Evolutionary conservation across 2,113 vertebrate genomes (phyloP).

Genomic region (Eurypyga helias): DNA sequence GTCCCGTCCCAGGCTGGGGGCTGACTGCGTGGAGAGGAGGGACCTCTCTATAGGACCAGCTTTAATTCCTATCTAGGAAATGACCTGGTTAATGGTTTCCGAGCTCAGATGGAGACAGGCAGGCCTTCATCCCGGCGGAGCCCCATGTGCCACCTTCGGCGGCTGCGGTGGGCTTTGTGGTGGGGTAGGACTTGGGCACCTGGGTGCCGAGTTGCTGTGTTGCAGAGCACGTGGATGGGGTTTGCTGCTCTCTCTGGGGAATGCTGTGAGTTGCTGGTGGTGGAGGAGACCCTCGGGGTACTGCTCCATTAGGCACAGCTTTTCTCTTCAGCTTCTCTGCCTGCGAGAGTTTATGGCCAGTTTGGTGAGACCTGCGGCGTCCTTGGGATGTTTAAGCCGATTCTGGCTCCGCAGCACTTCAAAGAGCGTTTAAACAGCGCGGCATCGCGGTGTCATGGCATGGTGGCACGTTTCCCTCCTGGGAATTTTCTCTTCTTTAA

Average conservation of each 20-base stretch:
- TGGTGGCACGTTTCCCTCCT: fast-evolving
- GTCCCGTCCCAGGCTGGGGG: neutral
- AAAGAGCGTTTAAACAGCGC: fast-evolving
- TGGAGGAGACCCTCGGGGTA: neutral
- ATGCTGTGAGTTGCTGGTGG: fast-evolving
- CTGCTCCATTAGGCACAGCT: fast-evolving
- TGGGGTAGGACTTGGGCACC: too few relatives aligned
- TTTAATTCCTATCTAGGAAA: neutral
- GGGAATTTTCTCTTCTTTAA: neutral
- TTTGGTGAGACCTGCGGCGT: neutral
- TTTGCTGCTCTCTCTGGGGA: neutral
- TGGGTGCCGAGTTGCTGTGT: fast-evolving
- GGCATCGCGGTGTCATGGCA: fast-evolving
- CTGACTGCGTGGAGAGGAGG: fast-evolving
- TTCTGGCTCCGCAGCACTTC: fast-evolving
- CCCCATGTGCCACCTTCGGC: fast-evolving
- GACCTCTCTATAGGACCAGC: neutral
- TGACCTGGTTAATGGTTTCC: neutral
- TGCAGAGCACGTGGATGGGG: fast-evolving
- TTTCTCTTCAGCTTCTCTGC: neutral
- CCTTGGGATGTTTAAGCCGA: fast-evolving
- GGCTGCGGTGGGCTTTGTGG: fast-evolving
- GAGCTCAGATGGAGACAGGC: neutral
- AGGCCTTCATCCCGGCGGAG: neutral
- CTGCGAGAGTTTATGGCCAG: fast-evolving